These are phyloP conservation scores for Drosophila quinaria DNA, from an alignment of 2,888 invertebrate genomes.

Conservation along the genomic window DNA sequence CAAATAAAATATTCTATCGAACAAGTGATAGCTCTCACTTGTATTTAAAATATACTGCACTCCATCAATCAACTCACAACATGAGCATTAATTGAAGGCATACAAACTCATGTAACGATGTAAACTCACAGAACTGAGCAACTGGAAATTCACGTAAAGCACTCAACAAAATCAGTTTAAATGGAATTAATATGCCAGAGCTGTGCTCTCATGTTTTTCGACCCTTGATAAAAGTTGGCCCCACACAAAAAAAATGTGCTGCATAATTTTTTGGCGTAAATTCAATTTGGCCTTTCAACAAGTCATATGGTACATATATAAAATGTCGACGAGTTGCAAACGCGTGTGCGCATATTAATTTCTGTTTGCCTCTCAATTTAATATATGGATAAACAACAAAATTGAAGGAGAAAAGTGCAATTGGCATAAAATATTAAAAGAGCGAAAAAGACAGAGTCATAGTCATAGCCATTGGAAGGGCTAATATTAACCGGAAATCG, in stretches of 20 bases:
- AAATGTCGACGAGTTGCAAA: constrained; percentile 26
- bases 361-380: constrained; percentile 1
- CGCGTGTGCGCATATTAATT: constrained; percentile 59
- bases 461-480: constrained; percentile 12
- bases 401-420: constrained; percentile 53
- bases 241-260: constrained; percentile 24
- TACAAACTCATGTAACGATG: constrained; percentile 12
- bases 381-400: constrained; percentile 34
- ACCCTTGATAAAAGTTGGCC: constrained; percentile 21
- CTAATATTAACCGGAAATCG: constrained; percentile 64
- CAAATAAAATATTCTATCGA: not conserved
- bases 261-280: constrained; percentile 74
- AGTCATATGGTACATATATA: constrained; percentile 34
- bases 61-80: constrained; percentile 13
- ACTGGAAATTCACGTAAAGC: constrained; percentile 17
- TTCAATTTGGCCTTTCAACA: constrained; percentile 71
- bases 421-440: constrained; percentile 52
- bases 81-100: constrained; percentile 41
- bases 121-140: constrained; percentile 1
- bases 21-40: not conserved
- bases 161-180: constrained; percentile 58
- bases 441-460: not conserved
- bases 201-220: constrained; percentile 38
- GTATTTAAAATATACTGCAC: not conserved
- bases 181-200: constrained; percentile 66